phyloP scores from a whole-genome alignment of 2,113 vertebrate genomes.

The Thymallus thymallus region DNA sequence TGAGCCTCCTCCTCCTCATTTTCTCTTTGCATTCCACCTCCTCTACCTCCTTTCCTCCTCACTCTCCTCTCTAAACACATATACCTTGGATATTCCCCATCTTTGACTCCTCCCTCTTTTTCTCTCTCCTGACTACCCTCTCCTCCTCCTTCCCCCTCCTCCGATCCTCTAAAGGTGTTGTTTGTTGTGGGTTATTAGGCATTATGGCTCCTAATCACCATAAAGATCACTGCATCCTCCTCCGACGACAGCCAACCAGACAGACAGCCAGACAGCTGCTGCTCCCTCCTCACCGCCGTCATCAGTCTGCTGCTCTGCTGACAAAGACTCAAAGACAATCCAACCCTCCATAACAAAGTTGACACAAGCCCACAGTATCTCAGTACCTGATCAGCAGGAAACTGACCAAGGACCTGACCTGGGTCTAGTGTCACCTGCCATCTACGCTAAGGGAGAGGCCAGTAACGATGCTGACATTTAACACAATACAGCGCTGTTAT shows the following conservation, averaged over 20 bases:
- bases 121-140: not conserved
- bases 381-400: slow-evolving; percentile 13
- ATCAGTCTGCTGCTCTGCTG: too few relatives aligned
- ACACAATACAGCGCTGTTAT: slow-evolving; percentile 44
- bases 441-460: slow-evolving; percentile 26
- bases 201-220: slow-evolving; percentile 25
- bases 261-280: too few relatives aligned
- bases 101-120: not conserved
- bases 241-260: not conserved
- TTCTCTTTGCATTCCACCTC: too few relatives aligned
- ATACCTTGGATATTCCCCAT: not conserved
- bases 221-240: slow-evolving; percentile 47
- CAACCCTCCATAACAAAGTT: too few relatives aligned
- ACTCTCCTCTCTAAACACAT: too few relatives aligned
- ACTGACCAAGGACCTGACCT: slow-evolving; percentile 12
- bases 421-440: slow-evolving; percentile 4
- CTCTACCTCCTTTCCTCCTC: too few relatives aligned
- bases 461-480: slow-evolving; percentile 63
- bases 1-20: too few relatives aligned
- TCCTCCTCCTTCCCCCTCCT: not conserved
- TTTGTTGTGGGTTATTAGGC: slow-evolving; percentile 34
- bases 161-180: slow-evolving; percentile 37
- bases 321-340: not conserved
- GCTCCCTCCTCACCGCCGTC: not conserved
- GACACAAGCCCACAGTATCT: not conserved